These are phyloP conservation scores for Brachionus rubens DNA, from an alignment of 1,140 invertebrate genomes.

Conservation along the genomic window DNA sequence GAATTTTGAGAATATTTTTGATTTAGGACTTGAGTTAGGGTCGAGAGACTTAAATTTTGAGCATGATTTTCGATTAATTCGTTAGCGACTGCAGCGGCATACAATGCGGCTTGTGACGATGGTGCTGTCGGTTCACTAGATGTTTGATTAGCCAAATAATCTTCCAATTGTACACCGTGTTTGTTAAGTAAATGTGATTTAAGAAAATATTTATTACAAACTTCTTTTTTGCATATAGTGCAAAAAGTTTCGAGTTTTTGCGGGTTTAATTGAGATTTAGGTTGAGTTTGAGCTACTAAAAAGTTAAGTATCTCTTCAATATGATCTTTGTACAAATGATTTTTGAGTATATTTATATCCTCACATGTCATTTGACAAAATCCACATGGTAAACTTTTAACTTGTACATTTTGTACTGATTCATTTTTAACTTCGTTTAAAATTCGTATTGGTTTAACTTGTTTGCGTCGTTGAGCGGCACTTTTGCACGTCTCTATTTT, in stretches of 20 bases:
- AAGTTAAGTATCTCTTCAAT: constrained; percentile 24
- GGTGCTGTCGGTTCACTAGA: neutral
- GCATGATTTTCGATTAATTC: constrained; percentile 32
- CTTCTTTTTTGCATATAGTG: constrained; percentile 65
- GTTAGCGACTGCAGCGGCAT: constrained; percentile 19
- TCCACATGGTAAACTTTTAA: neutral
- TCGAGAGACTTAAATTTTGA: neutral
- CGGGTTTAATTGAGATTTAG: neutral
- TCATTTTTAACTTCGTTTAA: neutral
- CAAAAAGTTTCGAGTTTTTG: constrained; percentile 76
- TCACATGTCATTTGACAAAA: neutral
- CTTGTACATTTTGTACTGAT: too few relatives aligned
- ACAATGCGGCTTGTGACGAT: neutral
- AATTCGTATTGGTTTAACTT: constrained; percentile 1
- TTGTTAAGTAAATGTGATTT: constrained; percentile 39
- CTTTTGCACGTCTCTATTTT: too few relatives aligned
- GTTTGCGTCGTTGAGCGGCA: neutral
- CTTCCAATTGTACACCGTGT: constrained; percentile 31
- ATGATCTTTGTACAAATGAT: constrained; percentile 45
- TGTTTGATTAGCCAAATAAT: constrained; percentile 28
- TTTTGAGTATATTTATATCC: neutral
- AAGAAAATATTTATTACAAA: constrained; percentile 63
- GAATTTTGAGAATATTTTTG: neutral
- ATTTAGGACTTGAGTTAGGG: neutral
- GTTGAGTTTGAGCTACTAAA: neutral